A percentile compares a stretch with the other conserved stretches of the same genome.
Evolutionary conservation across 1,140 invertebrate genomes (phyloP).

Genomic region (Rhizoglyphus robini): DNA sequence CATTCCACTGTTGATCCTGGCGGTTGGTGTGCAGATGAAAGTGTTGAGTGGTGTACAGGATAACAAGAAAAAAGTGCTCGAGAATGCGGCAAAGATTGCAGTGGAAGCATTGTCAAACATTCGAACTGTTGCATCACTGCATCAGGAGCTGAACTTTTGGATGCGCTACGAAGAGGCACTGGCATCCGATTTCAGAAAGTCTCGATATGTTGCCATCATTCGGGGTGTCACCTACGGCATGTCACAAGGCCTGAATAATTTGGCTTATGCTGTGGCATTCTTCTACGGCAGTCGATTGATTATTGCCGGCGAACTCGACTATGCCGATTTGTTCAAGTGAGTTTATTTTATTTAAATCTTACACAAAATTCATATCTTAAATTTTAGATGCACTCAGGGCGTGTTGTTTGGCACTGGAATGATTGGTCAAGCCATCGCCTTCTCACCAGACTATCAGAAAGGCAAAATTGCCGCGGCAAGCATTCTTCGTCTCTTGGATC

Average conservation of each 20-base stretch:
- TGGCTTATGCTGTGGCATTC: no score
- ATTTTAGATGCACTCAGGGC: conserved; percentile 72
- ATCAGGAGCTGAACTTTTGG: conserved; percentile 31
- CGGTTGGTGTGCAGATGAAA: conserved; percentile 59
- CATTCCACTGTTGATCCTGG: conserved; percentile 57
- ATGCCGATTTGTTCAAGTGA: conserved; percentile 62
- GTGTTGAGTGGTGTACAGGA: conserved; percentile 48
- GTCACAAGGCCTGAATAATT: conserved; percentile 64
- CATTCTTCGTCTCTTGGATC: conserved; percentile 35
- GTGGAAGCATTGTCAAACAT: conserved; percentile 42
- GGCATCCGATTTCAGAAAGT: conserved; percentile 24
- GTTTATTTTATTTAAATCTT: no score
- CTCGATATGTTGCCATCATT: conserved; percentile 47
- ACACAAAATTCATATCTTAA: no score
- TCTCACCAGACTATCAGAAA: conserved; percentile 71
- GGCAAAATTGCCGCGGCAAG: conserved; percentile 61
- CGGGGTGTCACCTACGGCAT: conserved; percentile 54
- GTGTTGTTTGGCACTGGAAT: conserved; percentile 74
- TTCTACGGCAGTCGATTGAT: conserved; percentile 66
- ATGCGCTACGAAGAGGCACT: conserved; percentile 10
- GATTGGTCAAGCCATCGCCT: conserved; percentile 63
- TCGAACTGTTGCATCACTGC: conserved; percentile 40
- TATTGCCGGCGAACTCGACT: conserved; percentile 46
- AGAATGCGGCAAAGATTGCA: conserved; percentile 33
- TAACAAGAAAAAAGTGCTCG: conserved; percentile 43